A percentile compares a stretch with the other conserved stretches of the same genome.
Conservation (phyloP, 2,797 vertebrate species). For the Gymnoscopelus microlampas region DNA sequence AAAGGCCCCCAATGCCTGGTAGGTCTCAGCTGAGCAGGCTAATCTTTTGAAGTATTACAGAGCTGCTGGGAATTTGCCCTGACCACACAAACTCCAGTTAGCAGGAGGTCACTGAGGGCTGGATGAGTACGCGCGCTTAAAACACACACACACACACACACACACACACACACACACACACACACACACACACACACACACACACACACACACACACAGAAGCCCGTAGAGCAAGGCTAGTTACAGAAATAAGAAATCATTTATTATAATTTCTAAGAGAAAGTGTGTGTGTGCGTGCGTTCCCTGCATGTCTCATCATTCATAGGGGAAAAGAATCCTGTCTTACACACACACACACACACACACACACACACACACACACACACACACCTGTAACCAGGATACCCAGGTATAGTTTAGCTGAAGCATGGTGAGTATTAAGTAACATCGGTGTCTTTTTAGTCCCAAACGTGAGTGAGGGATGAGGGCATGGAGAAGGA, state of each 20-base stretch:
- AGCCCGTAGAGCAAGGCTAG: no score
- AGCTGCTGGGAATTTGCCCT: conserved; percentile 71
- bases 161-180: conserved; percentile 9
- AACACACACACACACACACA: conserved; percentile 1
- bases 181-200: conserved; percentile 11
- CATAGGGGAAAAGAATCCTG: no score
- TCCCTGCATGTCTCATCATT: no score
- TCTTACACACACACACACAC: background rate
- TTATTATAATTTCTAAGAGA: no score
- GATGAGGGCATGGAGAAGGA: conserved; percentile 7
- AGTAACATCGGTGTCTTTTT: conserved; percentile 68
- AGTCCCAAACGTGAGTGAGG: conserved; percentile 31
- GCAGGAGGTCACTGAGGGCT: conserved; percentile 49
- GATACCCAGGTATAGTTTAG: conserved; percentile 53
- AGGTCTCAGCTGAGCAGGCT: conserved; percentile 75
- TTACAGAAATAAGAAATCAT: no score
- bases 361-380: conserved; percentile 11
- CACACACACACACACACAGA: background rate
- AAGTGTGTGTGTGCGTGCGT: no score
- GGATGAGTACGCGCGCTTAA: background rate
- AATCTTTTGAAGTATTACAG: conserved; percentile 76
- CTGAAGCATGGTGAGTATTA: conserved; percentile 65
- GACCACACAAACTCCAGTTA: conserved; percentile 55
- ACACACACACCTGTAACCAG: conserved; percentile 43
- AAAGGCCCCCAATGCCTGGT: conserved; percentile 45